phyloP scores from a whole-genome alignment of 1,140 invertebrate species.

The Wiebesia pumilae region DNA sequence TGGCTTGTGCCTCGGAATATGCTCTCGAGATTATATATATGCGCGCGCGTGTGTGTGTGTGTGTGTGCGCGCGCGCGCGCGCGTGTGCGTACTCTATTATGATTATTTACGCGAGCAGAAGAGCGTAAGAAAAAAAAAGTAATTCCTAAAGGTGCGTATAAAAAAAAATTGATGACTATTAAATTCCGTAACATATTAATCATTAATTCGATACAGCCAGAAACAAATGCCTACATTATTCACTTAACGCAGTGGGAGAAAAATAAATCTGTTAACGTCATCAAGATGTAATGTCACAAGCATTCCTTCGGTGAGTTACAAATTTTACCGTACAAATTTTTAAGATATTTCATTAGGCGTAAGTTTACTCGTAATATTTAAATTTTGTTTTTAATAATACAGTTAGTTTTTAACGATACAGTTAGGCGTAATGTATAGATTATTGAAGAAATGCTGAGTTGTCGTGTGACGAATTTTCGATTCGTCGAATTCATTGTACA shows the following conservation, averaged over 20 bases:
- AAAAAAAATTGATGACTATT: slow-evolving; percentile 1
- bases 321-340: background rate
- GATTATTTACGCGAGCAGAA: background rate
- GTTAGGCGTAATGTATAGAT: no score
- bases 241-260: background rate
- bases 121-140: background rate
- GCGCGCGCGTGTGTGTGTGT: no score
- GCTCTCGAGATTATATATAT: background rate
- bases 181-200: background rate
- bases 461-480: no score
- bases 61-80: no score
- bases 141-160: background rate
- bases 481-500: no score
- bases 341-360: background rate
- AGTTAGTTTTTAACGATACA: no score
- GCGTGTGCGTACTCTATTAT: background rate
- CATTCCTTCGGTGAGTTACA: background rate
- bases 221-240: background rate
- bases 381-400: no score
- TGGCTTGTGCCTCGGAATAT: background rate
- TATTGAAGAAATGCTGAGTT: no score
- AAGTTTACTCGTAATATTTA: background rate
- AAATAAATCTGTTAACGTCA: background rate
- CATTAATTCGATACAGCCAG: background rate
- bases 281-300: background rate